Evolutionary conservation across 1,140 invertebrate genomes (phyloP), one percentile per base, ranked within the genome.

Genomic region (Zaprionus ghesquierei): DNA sequence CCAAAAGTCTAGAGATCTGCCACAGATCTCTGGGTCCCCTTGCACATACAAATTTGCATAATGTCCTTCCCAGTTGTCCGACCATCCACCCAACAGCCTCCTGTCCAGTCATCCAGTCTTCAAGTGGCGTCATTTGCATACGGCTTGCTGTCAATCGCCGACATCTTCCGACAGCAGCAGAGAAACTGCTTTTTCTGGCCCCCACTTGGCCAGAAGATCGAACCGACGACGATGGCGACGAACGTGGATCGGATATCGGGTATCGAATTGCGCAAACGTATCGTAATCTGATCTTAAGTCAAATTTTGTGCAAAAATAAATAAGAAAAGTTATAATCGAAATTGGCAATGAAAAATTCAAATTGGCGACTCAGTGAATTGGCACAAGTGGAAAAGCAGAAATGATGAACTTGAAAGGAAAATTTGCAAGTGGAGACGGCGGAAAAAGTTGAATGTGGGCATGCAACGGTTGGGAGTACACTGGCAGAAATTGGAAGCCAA

Each of bases 1-100:
- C 49, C 51, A 74, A 82, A 63, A 69, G 33, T 49, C 41, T 20
- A 46, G 15, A 46, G 41, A 29, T 50, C 20, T 50, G n/a, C 35
- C 2, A 5, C 23, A 50, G 27, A 15, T 33, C 51, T 29, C 41
- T 46, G 33, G 15, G 41, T 9, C 41, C n/a, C n/a, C n/a, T 46
- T 46, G 18, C 41, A 46, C 18, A n/a, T n/a, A n/a, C n/a, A n/a
- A n/a, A n/a, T 46, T 22, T 46, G 41, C 18, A 46, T 41, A 41
- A 41, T 46, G 41, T 46, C 41, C 41, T 46, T 22, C 41, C 41
- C 41, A 15, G 41, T 22, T 6, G 41, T 46, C n/a, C 38, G 8
- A 8, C 8, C 38, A 18, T 44, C 38, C 22, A 22, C 8, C 22
- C 46, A 18, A 9, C 46, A 18, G 2, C 38, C 13, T 4, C 15